Percentiles rank a stretch among this genome's conserved stretches.
These are phyloP conservation scores for Acanthurus tractus DNA, from an alignment of 2,797 vertebrate genomes.

Conservation along the genomic window DNA sequence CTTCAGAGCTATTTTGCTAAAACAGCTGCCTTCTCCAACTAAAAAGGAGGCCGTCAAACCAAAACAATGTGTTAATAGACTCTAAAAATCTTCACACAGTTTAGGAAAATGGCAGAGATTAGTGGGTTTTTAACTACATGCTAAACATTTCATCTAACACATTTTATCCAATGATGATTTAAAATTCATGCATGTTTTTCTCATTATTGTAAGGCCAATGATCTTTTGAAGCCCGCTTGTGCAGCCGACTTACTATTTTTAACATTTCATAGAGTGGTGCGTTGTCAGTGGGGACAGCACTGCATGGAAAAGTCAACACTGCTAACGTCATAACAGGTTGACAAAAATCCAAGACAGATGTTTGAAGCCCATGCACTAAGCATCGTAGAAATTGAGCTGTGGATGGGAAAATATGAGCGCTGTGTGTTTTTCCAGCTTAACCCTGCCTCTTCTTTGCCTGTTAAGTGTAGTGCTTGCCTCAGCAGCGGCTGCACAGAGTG, in stretches of 20 bases:
- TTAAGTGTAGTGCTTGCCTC: slow-evolving; percentile 23
- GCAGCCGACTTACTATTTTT: slow-evolving; percentile 45
- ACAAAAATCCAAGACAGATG: slow-evolving; percentile 74
- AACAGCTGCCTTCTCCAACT: neutral
- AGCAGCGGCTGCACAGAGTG: slow-evolving; percentile 23
- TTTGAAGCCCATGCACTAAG: slow-evolving; percentile 45
- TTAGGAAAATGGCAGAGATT: neutral
- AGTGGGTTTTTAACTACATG: neutral
- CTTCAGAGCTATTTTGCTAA: slow-evolving; percentile 1
- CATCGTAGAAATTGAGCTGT: slow-evolving; percentile 51
- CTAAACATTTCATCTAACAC: neutral
- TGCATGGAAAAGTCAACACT: slow-evolving; percentile 61
- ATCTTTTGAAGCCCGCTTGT: slow-evolving; percentile 4
- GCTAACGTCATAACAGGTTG: slow-evolving; percentile 63
- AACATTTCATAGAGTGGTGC: slow-evolving; percentile 39
- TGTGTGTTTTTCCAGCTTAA: slow-evolving; percentile 54
- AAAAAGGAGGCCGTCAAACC: neutral
- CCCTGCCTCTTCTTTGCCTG: slow-evolving; percentile 11
- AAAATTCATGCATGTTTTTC: slow-evolving; percentile 16
- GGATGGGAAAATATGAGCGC: slow-evolving; percentile 45
- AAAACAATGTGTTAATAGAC: slow-evolving; percentile 2
- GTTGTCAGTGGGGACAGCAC: slow-evolving; percentile 33
- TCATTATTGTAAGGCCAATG: slow-evolving; percentile 9
- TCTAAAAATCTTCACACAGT: neutral
- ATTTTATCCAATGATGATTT: neutral